A percentile compares a stretch with the other conserved stretches of the same genome.
These are phyloP conservation scores for Enteromius thamalakanensis DNA, from an alignment of 2,797 vertebrate species.

Conservation along the genomic window DNA sequence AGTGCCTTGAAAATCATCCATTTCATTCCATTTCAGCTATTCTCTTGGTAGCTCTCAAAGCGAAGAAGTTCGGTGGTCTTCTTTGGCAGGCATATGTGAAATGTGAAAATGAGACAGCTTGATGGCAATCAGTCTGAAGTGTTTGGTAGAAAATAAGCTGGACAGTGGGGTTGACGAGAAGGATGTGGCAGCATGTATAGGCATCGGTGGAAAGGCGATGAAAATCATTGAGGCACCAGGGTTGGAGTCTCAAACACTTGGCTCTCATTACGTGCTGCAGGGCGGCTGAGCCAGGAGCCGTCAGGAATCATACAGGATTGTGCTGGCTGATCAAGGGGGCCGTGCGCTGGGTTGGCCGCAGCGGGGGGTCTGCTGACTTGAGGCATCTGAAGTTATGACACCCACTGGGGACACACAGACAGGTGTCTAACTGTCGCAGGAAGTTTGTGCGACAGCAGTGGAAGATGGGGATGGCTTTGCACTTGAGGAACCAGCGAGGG, in stretches of 20 bases:
- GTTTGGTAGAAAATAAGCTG: conserved; percentile 20
- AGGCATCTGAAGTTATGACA: conserved; percentile 70
- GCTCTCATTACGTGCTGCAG: conserved; percentile 33
- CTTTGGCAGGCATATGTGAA: conserved; percentile 36
- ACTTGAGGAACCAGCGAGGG: neutral
- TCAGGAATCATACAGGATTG: conserved; percentile 41
- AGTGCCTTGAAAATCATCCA: neutral
- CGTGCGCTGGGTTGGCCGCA: conserved; percentile 59
- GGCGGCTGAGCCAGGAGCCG: conserved; percentile 15
- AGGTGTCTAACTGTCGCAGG: conserved; percentile 63
- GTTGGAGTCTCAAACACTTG: conserved; percentile 24
- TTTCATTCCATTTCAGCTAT: conserved; percentile 1
- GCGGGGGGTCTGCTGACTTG: conserved; percentile 64
- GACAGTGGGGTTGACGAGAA: conserved; percentile 24
- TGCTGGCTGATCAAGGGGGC: conserved; percentile 64
- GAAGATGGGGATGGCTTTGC: conserved; percentile 29
- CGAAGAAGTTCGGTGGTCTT: neutral
- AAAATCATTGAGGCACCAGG: conserved; percentile 31
- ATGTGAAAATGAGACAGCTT: conserved; percentile 35
- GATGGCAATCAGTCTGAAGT: conserved; percentile 37
- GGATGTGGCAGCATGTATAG: conserved; percentile 35
- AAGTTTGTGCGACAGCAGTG: conserved; percentile 48
- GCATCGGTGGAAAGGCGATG: neutral
- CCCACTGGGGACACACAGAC: conserved; percentile 64
- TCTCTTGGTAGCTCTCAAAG: neutral